These are phyloP conservation scores for Mesorhabditis spiculigera DNA, from an alignment of 2,888 invertebrate species.

Conservation along the genomic window DNA sequence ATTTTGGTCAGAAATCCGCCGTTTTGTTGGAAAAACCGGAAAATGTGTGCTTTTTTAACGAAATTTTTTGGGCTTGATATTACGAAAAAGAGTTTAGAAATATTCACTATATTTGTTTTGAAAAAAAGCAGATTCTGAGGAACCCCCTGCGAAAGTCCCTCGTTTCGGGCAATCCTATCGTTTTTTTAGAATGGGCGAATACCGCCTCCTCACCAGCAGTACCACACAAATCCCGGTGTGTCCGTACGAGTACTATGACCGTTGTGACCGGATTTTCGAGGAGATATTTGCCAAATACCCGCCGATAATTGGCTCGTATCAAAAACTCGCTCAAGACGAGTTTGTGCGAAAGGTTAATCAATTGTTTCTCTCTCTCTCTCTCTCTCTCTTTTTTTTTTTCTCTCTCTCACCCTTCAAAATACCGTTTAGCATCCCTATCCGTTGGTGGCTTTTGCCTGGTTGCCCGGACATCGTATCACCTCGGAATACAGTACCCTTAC, in stretches of 20 bases:
- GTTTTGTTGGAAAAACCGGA: no score
- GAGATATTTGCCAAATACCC: conserved; percentile 2
- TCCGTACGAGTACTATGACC: conserved; percentile 2
- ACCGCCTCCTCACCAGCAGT: not conserved
- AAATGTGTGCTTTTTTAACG: no score
- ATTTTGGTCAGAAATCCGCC: no score
- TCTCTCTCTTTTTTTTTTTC: no score
- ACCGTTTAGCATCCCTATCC: not conserved
- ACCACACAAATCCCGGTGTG: not conserved
- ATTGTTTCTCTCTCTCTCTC: not conserved
- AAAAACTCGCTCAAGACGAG: not conserved
- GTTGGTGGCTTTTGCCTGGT: not conserved
- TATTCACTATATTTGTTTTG: no score
- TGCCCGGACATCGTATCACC: conserved; percentile 1
- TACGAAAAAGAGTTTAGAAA: no score
- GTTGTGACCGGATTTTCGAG: not conserved
- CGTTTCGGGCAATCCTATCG: no score
- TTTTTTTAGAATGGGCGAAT: not conserved
- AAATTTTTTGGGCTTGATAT: no score
- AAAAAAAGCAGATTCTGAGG: no score
- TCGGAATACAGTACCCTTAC: not conserved
- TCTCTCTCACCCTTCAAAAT: not conserved
- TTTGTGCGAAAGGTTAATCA: not conserved
- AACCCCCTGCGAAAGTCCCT: no score
- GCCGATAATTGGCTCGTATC: conserved; percentile 4